A percentile compares a stretch with the other conserved stretches of the same genome.
Evolutionary conservation across 2,113 vertebrate genomes (phyloP).

Genomic region (Campylomormyrus tamandua): DNA sequence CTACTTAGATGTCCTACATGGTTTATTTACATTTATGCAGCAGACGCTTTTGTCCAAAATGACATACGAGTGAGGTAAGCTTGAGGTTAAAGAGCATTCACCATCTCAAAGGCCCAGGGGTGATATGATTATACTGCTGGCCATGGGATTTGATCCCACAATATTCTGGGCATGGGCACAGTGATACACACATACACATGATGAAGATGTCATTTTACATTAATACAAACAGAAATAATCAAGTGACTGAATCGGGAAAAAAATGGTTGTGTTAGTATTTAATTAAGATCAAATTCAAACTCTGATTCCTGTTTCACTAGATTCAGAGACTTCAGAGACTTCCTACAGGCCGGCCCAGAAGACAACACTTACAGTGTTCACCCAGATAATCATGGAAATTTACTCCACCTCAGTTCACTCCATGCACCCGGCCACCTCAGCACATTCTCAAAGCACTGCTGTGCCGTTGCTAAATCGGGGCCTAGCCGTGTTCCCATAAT

Average conservation of each 20-base stretch:
- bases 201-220: not conserved
- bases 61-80: not conserved
- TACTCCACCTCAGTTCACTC: not conserved
- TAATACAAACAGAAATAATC: not conserved
- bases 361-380: not conserved
- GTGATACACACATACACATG: not conserved
- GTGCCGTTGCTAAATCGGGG: conserved; percentile 16
- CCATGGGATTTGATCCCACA: not conserved
- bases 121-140: not conserved
- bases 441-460: not conserved
- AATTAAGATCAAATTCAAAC: not conserved
- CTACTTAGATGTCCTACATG: not conserved
- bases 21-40: not conserved
- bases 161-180: not conserved
- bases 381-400: not conserved
- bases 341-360: not conserved
- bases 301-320: not conserved
- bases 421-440: not conserved
- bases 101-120: not conserved
- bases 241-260: not conserved
- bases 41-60: not conserved
- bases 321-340: not conserved
- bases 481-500: not conserved
- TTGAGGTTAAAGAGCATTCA: not conserved
- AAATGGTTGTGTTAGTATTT: not conserved